A percentile compares a stretch with the other conserved stretches of the same genome.
These are phyloP conservation scores for Microcaecilia unicolor DNA, from an alignment of 2,797 vertebrate species.

Conservation along the genomic window DNA sequence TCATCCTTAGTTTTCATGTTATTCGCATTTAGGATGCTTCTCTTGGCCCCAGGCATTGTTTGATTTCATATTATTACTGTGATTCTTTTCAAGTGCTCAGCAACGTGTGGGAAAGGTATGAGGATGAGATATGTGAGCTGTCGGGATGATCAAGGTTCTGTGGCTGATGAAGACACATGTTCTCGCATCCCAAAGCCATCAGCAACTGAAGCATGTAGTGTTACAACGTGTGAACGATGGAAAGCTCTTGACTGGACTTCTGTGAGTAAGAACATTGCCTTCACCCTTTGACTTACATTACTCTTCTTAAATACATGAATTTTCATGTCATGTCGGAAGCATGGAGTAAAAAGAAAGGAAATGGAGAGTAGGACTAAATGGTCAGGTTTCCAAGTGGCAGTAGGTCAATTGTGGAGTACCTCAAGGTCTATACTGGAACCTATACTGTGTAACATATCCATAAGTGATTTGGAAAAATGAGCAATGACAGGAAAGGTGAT, in stretches of 20 bases:
- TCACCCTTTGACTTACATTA: neutral
- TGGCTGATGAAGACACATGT: constrained; percentile 82
- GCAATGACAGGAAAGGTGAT: too few species aligned
- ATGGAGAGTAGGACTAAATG: neutral
- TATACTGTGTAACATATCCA: too few species aligned
- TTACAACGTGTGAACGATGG: constrained; percentile 86
- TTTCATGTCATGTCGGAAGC: too few species aligned
- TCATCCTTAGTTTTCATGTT: too few species aligned
- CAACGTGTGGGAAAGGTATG: constrained; percentile 88
- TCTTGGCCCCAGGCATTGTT: too few species aligned
- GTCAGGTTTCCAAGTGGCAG: neutral
- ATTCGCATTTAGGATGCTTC: too few species aligned
- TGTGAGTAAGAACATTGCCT: constrained; percentile 61
- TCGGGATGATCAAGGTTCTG: constrained; percentile 83
- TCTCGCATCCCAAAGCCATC: constrained; percentile 74
- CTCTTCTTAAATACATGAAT: too few species aligned
- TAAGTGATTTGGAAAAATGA: too few species aligned
- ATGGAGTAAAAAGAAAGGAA: neutral
- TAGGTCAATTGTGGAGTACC: too few species aligned
- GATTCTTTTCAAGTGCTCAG: constrained; percentile 70
- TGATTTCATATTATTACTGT: too few species aligned
- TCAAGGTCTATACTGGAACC: too few species aligned
- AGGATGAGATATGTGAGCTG: constrained; percentile 96
- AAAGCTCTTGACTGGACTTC: constrained; percentile 89
- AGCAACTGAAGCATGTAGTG: constrained; percentile 75